Percentiles rank a stretch among this genome's conserved stretches.
Evolutionary conservation across 2,113 vertebrate species (phyloP).

Genomic region (Chrysemys picta): DNA sequence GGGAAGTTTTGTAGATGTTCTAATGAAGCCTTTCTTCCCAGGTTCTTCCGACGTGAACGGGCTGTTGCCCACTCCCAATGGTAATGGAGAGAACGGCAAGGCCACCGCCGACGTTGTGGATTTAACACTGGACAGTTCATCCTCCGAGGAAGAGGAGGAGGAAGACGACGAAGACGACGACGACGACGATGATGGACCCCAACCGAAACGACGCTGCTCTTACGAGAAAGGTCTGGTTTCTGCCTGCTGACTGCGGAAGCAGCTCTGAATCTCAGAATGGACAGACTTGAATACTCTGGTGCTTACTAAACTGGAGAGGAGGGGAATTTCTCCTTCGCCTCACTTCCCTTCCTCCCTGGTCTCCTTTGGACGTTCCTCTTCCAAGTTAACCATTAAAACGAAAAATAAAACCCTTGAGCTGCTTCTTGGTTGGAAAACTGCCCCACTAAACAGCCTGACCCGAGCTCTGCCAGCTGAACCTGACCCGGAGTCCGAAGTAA

Average conservation of each 20-base stretch:
- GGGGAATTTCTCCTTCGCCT: constrained; percentile 62
- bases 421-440: constrained; percentile 50
- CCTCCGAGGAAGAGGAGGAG: constrained; percentile 90
- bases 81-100: constrained; percentile 88
- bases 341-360: constrained; percentile 66
- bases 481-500: constrained; percentile 47
- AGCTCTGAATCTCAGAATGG: constrained; percentile 18
- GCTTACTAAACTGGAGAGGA: constrained; percentile 72
- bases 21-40: neutral
- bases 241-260: constrained; percentile 88
- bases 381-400: constrained; percentile 49
- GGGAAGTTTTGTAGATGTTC: neutral
- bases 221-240: constrained; percentile 97
- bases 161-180: constrained; percentile 93
- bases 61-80: constrained; percentile 84
- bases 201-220: constrained; percentile 92
- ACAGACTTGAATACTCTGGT: constrained; percentile 79
- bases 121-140: constrained; percentile 97
- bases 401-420: constrained; percentile 59
- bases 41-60: constrained; percentile 90
- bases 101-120: constrained; percentile 90
- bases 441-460: constrained; percentile 44
- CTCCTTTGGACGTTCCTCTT: constrained; percentile 74
- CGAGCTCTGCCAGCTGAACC: neutral
- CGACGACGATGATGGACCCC: constrained; percentile 88